Evolutionary conservation across 2,797 vertebrate species (phyloP), one percentile per base, ranked within the genome.

Genomic region (Eurystomus glaucurus): DNA sequence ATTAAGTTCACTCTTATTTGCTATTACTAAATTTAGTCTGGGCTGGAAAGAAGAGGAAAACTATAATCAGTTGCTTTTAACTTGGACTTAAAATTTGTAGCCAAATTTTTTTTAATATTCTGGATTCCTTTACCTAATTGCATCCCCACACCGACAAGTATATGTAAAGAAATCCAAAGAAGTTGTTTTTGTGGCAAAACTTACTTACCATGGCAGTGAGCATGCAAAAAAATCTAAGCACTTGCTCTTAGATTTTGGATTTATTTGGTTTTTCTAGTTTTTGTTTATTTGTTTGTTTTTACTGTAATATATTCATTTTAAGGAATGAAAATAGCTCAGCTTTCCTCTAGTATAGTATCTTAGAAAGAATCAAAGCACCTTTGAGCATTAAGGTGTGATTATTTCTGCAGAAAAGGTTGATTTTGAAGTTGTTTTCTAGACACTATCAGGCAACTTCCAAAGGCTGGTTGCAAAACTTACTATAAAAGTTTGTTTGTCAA

Each of bases 31-130:
- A 87, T 93, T 92, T 92, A 94, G 46, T 88, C 26, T 39, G 70
- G 62, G n/a, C 51, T 92, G 84, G 58, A 87, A 78, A 82, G 51
- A 51, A 79, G 31, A 88, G n/a, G 45, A 91, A 85, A 74, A 75
- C 41, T 87, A 90, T 79, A 94, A 85, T 89, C 45, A 70, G 58
- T 82, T 87, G 43, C 60, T 94, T 97, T 94, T 93, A 94, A 85
- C 37, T 88, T 6, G 2, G 65, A 81, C 54, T 84, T 50, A 51
- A 82, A 82, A 88, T 65, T 7, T 79, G 11, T 37, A 88, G 66
- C 12, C 19, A 50, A 89, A 80, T 12, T 5, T 69, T 83, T 68
- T 92, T 92, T 76, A 88, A 51, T 76, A 54, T 45, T 95, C 57
- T 90, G 54, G 15, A 75, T 86, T 94, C 72, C 43, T 96, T 72